A percentile compares a stretch with the other conserved stretches of the same genome.
Evolutionary conservation across 2,888 invertebrate genomes (phyloP).

Genomic region (Caenorhabditis sp.): DNA sequence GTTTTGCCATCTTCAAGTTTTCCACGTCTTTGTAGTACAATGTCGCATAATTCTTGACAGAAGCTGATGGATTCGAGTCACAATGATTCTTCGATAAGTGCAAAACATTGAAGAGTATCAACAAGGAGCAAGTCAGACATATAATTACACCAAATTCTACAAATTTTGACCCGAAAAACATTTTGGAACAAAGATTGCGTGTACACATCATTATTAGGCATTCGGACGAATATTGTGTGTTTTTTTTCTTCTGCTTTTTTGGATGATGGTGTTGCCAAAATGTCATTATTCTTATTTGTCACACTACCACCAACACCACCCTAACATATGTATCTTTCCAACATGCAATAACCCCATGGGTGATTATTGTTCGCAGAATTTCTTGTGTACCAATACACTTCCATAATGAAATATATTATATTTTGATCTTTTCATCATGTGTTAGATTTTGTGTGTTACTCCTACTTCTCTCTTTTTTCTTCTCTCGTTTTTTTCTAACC

Average conservation of each 20-base stretch:
- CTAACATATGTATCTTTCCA: neutral
- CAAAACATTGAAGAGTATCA: too few species aligned
- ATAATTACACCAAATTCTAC: too few species aligned
- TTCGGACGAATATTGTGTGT: neutral
- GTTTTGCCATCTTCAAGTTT: too few species aligned
- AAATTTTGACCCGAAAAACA: neutral
- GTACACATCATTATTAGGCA: neutral
- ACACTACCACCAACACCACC: conserved; percentile 7
- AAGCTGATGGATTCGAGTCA: too few species aligned
- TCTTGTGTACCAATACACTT: conserved; percentile 7
- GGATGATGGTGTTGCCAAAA: neutral
- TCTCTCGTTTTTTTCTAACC: conserved; percentile 5
- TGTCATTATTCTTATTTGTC: conserved; percentile 38
- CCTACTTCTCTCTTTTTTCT: neutral
- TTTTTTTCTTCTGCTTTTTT: neutral
- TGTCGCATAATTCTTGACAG: too few species aligned
- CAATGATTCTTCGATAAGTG: too few species aligned
- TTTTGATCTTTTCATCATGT: conserved; percentile 15
- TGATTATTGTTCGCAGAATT: conserved; percentile 32
- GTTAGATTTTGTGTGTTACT: neutral
- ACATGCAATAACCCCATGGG: conserved; percentile 40
- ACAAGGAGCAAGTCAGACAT: too few species aligned
- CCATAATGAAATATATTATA: conserved; percentile 22
- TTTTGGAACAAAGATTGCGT: neutral
- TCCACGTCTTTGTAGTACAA: too few species aligned